Evolutionary conservation across 2,797 vertebrate species (phyloP).

Genomic region (Siniperca obscura): DNA sequence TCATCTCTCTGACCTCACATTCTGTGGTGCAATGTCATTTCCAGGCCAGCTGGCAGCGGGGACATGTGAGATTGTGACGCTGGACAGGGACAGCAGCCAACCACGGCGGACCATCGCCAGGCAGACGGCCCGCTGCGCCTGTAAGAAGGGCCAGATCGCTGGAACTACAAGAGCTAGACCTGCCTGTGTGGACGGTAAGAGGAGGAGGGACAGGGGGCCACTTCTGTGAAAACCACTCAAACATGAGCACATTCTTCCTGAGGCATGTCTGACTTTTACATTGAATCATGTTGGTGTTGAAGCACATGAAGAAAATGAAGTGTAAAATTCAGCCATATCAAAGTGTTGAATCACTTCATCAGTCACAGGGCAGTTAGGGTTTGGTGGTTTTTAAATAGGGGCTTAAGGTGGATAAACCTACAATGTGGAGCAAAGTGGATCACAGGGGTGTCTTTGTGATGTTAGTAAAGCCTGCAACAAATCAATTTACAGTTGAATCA

Average conservation of each 20-base stretch:
- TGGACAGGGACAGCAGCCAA: conserved; percentile 99
- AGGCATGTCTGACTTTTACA: conserved; percentile 35
- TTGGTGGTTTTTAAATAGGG: conserved; percentile 48
- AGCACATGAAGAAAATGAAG: conserved; percentile 21
- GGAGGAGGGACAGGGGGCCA: conserved; percentile 3
- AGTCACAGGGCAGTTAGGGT: conserved; percentile 41
- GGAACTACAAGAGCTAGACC: conserved; percentile 98
- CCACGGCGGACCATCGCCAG: conserved; percentile 98
- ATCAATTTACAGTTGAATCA: conserved; percentile 66
- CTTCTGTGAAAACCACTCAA: conserved; percentile 37
- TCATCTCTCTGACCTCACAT: conserved; percentile 73
- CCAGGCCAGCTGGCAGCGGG: conserved; percentile 98
- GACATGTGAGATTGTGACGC: conserved; percentile 97
- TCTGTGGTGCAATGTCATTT: conserved; percentile 77
- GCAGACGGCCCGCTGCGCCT: conserved; percentile 98
- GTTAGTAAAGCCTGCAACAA: conserved; percentile 60
- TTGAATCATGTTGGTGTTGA: conserved; percentile 13
- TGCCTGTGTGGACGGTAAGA: conserved; percentile 98
- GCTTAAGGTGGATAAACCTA: conserved; percentile 69
- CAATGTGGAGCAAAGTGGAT: conserved; percentile 66
- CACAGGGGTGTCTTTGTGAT: conserved; percentile 61
- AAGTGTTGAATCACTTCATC: conserved; percentile 32
- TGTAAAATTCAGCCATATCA: conserved; percentile 32
- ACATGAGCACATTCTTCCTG: conserved; percentile 37
- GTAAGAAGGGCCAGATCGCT: conserved; percentile 98